phyloP scores from a whole-genome alignment of 2,113 vertebrate genomes.

The Ochotona princeps region DNA sequence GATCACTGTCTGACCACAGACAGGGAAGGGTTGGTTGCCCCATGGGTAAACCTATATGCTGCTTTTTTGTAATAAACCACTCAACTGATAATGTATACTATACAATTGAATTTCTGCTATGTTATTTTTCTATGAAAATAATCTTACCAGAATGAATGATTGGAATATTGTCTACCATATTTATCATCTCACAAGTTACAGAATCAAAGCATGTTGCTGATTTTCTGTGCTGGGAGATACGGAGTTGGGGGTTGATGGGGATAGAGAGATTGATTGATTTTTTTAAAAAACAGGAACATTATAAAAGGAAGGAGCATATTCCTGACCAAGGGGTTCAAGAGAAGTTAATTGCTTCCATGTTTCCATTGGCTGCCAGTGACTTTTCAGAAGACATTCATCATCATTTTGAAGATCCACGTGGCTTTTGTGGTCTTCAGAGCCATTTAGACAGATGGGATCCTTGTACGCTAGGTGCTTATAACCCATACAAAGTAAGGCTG shows the following conservation, averaged over 20 bases:
- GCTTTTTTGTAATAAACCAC: slow-evolving; percentile 60
- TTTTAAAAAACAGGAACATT: not conserved
- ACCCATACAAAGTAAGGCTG: not conserved
- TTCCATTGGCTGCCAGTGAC: not conserved
- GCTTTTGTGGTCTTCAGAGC: not conserved
- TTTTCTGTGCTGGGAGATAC: not conserved
- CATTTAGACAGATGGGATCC: not conserved
- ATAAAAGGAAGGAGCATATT: not conserved
- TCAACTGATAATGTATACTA: not conserved
- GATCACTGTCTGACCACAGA: not conserved
- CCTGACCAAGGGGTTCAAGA: not conserved
- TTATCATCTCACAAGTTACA: not conserved
- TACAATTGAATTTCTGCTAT: slow-evolving; percentile 16
- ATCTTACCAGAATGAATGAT: slow-evolving; percentile 1
- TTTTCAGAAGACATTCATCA: slow-evolving; percentile 20
- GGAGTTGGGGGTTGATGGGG: too few relatives aligned
- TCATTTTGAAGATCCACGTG: not conserved
- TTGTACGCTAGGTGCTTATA: not conserved
- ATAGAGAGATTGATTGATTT: not conserved
- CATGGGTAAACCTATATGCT: not conserved
- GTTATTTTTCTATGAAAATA: slow-evolving; percentile 37
- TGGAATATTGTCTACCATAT: slow-evolving; percentile 6
- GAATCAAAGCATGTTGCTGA: not conserved
- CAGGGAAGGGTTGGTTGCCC: slow-evolving; percentile 25
- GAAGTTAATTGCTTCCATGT: not conserved